phyloP scores from a whole-genome alignment of 2,888 invertebrate genomes.

The Tipula vernalis region DNA sequence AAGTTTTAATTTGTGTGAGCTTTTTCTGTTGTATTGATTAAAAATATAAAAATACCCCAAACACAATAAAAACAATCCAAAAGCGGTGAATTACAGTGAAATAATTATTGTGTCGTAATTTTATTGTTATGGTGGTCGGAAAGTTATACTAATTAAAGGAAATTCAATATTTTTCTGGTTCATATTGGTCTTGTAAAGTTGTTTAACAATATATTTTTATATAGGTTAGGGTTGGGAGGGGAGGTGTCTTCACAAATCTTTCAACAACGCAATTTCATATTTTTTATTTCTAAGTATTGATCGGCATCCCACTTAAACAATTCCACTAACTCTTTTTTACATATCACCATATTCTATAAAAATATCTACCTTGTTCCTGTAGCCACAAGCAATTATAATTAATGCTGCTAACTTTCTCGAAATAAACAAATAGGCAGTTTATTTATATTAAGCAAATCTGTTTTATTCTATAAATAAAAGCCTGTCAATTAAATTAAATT shows the following conservation, averaged over 20 bases:
- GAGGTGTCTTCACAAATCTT: neutral
- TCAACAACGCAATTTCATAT: neutral
- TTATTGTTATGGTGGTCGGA: neutral
- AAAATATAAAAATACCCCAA: neutral
- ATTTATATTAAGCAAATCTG: neutral
- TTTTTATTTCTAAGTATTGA: neutral
- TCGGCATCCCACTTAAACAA: neutral
- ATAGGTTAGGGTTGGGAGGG: neutral
- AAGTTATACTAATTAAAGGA: neutral
- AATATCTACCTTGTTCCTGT: neutral
- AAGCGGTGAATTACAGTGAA: neutral
- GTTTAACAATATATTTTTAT: neutral
- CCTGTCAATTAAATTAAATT: neutral
- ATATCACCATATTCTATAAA: neutral
- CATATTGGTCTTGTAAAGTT: neutral
- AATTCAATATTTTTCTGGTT: neutral
- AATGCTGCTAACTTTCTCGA: neutral
- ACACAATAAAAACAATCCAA: neutral
- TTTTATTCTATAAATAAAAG: neutral
- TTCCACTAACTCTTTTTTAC: neutral
- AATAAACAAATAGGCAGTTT: neutral
- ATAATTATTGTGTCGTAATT: neutral
- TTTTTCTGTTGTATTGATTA: neutral
- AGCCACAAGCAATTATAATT: neutral
- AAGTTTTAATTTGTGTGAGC: neutral